A percentile compares a stretch with the other conserved stretches of the same genome.
phyloP scores from a whole-genome alignment of 2,888 invertebrate species.

The Augochlorella aurata region DNA sequence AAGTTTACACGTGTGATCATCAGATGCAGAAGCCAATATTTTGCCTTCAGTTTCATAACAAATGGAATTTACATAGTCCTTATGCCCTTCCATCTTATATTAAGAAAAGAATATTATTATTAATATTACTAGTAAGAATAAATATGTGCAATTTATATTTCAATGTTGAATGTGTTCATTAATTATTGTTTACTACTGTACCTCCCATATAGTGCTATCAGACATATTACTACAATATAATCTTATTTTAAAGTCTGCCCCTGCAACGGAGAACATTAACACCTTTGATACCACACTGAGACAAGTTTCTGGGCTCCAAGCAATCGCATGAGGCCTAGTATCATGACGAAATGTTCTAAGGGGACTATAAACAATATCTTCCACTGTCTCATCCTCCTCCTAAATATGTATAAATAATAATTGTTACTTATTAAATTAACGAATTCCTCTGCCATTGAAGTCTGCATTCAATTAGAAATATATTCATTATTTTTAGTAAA shows the following conservation, averaged over 20 bases:
- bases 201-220: conserved; percentile 82
- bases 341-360: conserved; percentile 84
- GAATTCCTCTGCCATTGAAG: not conserved
- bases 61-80: conserved; percentile 87
- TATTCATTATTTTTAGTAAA: not conserved
- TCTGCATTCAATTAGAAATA: not conserved
- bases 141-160: not conserved
- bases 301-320: conserved; percentile 86
- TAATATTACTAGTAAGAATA: not conserved
- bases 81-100: conserved; percentile 85
- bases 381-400: conserved; percentile 83
- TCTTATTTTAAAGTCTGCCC: conserved; percentile 84
- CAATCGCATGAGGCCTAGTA: conserved; percentile 83
- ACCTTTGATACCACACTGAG: conserved; percentile 84
- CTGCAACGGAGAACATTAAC: conserved; percentile 84
- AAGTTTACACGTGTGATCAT: conserved; percentile 89
- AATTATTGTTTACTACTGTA: conserved; percentile 57
- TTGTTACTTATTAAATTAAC: not conserved
- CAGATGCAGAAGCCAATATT: conserved; percentile 88
- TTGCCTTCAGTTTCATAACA: conserved; percentile 88
- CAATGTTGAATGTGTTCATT: not conserved
- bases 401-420: conserved; percentile 70
- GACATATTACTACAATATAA: conserved; percentile 84
- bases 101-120: conserved; percentile 32
- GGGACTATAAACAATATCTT: conserved; percentile 83